Base-by-base conservation (phyloP, 2,888 invertebrate species). In the Ceraclea dissimilis region DNA sequence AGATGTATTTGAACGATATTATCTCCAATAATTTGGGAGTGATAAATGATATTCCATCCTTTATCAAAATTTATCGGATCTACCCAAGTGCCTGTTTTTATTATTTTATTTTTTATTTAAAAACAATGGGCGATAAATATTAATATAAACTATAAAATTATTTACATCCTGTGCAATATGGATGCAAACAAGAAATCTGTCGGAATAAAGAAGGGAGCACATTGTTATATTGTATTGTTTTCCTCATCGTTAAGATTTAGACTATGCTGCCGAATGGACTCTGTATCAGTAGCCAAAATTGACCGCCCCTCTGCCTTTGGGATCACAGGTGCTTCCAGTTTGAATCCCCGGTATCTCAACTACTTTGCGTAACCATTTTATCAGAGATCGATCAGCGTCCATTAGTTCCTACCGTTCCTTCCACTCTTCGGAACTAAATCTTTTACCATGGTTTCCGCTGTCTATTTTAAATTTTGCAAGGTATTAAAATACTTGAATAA, bases 1-100 rank as follows among this genome's bases (percentile, higher is more conserved):
- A 20, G 19, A 47, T 20, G 17, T 4, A 18, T 16, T 20, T 16
- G 19, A 18, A 26, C 16, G 34, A 33, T 18, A n/a, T n/a, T n/a
- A 26, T 19, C 50, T 17, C 6, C 39, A 8, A 13, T 53, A 58
- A 55, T 58, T 55, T 55, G 58, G 55, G 55, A 49, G 50, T 58
- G 58, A 58, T 58, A 39, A 58, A 58, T 58, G 39, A 39, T 16
- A 39, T 39, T 21, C 31, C 19, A 19, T 48, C 48, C 46, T 55
- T 52, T 54, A 51, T 58, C 54, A 54, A 54, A 47, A 33, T 54
- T 8, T 39, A 39, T 39, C 13, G 4, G 13, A 39, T 39, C 13
- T 8, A 31, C 11, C 11, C 11, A 31, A 8, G 11, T 31, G 11
- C 11, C 11, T 31, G 11, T 31, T 31, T 31, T 2, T 39, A 39